phyloP scores from a whole-genome alignment of 2,888 invertebrate genomes.

The Eurois occulta region DNA sequence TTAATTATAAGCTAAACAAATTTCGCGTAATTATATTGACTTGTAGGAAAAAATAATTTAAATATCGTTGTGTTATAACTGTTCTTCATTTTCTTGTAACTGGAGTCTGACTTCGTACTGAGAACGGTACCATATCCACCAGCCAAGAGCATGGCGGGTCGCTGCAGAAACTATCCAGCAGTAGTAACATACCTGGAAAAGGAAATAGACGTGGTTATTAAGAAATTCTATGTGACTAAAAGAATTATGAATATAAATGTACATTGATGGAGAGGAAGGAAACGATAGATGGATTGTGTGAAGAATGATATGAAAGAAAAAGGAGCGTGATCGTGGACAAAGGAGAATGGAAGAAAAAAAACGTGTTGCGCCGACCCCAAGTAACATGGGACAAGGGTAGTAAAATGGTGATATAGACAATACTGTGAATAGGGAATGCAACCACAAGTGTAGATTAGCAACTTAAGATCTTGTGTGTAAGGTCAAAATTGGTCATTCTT shows the following conservation, averaged over 20 bases:
- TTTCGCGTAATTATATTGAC: slow-evolving; percentile 28
- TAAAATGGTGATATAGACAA: no score
- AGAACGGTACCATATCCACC: slow-evolving; percentile 89
- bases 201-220: not conserved
- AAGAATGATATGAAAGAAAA: no score
- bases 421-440: no score
- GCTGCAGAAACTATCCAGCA: slow-evolving; percentile 89
- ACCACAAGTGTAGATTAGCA: no score
- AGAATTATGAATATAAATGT: not conserved
- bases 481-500: no score
- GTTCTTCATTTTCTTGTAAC: slow-evolving; percentile 73
- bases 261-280: not conserved
- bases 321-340: no score
- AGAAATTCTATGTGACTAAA: not conserved
- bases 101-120: slow-evolving; percentile 86
- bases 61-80: not conserved
- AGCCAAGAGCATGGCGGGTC: slow-evolving; percentile 85
- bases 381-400: no score
- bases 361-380: no score
- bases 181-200: slow-evolving; percentile 85
- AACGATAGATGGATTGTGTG: no score
- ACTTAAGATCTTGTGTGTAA: no score
- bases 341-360: no score
- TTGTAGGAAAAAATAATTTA: slow-evolving; percentile 30
- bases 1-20: not conserved